Evolutionary conservation across 2,797 vertebrate species (phyloP).

Genomic region (Limnodromus scolopaceus): DNA sequence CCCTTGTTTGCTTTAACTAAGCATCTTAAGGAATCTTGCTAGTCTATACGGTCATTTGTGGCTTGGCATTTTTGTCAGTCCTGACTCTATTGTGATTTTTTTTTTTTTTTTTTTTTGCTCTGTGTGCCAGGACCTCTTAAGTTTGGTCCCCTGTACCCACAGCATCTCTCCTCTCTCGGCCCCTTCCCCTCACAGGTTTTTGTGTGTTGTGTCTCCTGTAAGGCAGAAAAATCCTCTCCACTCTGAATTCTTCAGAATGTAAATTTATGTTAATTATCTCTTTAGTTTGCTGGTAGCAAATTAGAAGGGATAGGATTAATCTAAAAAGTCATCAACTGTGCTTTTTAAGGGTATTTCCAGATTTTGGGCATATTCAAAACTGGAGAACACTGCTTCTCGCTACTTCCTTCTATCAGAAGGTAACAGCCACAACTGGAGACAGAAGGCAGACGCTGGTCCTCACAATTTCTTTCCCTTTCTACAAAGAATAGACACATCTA

Average conservation of each 20-base stretch:
- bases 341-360: not conserved
- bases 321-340: not conserved
- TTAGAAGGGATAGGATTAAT: not conserved
- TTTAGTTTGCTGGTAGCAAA: not conserved
- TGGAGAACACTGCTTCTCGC: not conserved
- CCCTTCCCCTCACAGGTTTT: not conserved
- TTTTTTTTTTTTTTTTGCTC: not conserved
- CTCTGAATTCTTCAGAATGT: not conserved
- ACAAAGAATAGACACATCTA: conserved; percentile 11
- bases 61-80: conserved; percentile 35
- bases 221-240: not conserved
- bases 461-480: conserved; percentile 41
- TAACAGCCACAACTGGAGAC: not conserved
- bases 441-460: not conserved
- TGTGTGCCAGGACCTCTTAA: not conserved
- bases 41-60: conserved; percentile 35
- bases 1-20: conserved; percentile 32
- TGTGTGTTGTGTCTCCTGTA: not conserved
- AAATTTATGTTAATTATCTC: not conserved
- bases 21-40: conserved; percentile 14
- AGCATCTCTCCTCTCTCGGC: not conserved
- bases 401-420: conserved; percentile 11
- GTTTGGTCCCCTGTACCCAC: not conserved
- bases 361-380: not conserved
- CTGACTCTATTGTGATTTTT: not conserved